Evolutionary conservation across 1,140 invertebrate genomes (phyloP), one percentile per base, ranked within the genome.

Genomic region (Drosophila repleta): DNA sequence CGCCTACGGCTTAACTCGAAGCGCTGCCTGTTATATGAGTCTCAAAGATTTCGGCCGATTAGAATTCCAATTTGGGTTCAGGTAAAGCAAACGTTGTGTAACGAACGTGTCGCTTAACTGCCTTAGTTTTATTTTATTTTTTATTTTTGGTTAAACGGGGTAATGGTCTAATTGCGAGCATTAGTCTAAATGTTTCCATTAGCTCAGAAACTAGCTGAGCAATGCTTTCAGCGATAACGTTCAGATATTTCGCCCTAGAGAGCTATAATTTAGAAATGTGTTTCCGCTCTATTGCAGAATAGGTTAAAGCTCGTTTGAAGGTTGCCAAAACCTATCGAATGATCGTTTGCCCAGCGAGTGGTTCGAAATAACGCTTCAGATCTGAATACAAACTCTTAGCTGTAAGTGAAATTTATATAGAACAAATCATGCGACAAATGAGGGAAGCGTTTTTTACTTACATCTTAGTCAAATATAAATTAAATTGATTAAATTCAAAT

Each of bases 1-100:
- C 49, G 20, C 20, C 68, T 84, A 61, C 57, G 51, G 76, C 76
- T 79, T 57, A 10, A 15, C 15, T 26, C 32, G 48, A 37, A 39
- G 73, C 48, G 7, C 32, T 61, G 62, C 52, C 46, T 46, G 80
- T 74, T 84, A 79, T 79, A 67, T 70, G 81, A 85, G 69, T 66
- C 81, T 62, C 81, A 71, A 77, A 85, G 81, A 84, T 85, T 70
- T 85, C 39, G 81, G 37, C 58, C 51, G 81, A 84, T 77, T 80
- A 83, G 79, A 83, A 79, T 75, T 82, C 56, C 80, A 73, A 67
- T 66, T 63, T 39, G 75, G 43, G 2, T 21, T 10, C 18, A 55
- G 71, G 72, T 53, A 58, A 58, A 74, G 43, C 48, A 57, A 80
- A 45, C 56, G 35, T 67, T 21, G 55, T 76, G 76, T 55, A 84